These are phyloP conservation scores for Conchocele bisecta DNA, from an alignment of 2,888 invertebrate species.

Conservation along the genomic window DNA sequence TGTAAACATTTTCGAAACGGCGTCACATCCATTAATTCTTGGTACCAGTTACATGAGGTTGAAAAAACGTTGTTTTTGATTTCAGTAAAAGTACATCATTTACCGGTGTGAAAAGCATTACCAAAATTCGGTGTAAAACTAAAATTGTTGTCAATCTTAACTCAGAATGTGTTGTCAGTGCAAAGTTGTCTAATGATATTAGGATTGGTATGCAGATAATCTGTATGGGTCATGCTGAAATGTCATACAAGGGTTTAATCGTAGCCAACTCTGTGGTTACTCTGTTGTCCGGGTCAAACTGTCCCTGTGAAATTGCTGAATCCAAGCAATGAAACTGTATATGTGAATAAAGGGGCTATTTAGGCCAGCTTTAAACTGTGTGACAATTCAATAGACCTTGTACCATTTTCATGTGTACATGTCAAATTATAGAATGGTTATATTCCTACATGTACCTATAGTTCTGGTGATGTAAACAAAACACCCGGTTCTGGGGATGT, in stretches of 20 bases:
- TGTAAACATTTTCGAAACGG: constrained; percentile 19
- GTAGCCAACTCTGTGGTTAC: constrained; percentile 27
- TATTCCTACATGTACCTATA: no score
- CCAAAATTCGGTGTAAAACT: constrained; percentile 9
- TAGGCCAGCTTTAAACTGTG: constrained; percentile 9
- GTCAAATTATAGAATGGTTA: no score
- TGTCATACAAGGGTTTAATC: constrained; percentile 14
- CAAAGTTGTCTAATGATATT: constrained; percentile 8
- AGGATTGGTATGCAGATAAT: constrained; percentile 26
- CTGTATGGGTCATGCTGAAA: constrained; percentile 16
- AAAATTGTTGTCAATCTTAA: constrained; percentile 14
- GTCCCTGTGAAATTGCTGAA: constrained; percentile 32
- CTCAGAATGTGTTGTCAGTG: constrained; percentile 19
- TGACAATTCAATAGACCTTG: constrained; percentile 1
- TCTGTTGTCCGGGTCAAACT: constrained; percentile 20
- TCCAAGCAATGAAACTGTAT: constrained; percentile 23
- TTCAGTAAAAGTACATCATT: constrained; percentile 10
- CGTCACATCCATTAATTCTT: constrained; percentile 31
- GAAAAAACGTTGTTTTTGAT: constrained; percentile 1
- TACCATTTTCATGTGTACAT: no score
- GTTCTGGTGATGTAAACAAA: no score
- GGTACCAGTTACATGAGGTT: constrained; percentile 21
- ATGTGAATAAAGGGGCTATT: constrained; percentile 8
- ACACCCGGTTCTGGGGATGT: no score
- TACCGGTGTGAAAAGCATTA: constrained; percentile 18